Percentiles rank a stretch among this genome's conserved stretches.
These are phyloP conservation scores for Ataeniobius toweri DNA, from an alignment of 2,797 vertebrate genomes.

Conservation along the genomic window DNA sequence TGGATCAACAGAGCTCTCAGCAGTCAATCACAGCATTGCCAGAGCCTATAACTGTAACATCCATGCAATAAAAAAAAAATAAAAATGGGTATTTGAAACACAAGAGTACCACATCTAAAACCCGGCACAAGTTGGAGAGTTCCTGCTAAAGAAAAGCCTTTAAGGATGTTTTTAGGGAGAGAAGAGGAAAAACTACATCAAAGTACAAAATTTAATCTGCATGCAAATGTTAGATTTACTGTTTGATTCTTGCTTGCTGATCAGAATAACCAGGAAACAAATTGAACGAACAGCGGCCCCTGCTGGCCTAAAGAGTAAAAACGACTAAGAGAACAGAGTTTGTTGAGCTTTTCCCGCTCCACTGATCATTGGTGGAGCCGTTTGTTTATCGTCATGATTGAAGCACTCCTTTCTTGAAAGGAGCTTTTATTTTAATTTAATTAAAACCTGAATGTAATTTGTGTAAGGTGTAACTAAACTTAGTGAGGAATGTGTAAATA, in stretches of 20 bases:
- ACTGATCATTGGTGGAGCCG: background rate
- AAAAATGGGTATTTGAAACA: slow-evolving; percentile 27
- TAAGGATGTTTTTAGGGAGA: background rate
- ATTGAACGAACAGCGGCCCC: background rate
- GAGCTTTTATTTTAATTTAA: background rate
- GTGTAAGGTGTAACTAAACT: background rate
- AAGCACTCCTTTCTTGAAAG: background rate
- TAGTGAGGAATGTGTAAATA: background rate
- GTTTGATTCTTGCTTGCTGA: background rate
- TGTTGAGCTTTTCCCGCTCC: background rate
- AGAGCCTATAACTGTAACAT: slow-evolving; percentile 35
- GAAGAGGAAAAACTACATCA: background rate
- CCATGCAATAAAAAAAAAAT: slow-evolving; percentile 38
- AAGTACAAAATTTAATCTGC: background rate
- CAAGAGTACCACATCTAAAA: background rate
- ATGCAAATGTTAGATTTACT: no score
- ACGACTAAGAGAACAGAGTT: background rate
- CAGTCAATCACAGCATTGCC: slow-evolving; percentile 30
- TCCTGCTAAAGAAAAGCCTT: background rate
- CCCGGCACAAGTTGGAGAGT: background rate
- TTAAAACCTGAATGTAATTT: background rate
- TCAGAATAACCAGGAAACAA: background rate
- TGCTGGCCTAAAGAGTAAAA: background rate
- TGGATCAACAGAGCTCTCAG: slow-evolving; percentile 38
- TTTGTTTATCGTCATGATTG: background rate